Conservation (phyloP, 2,888 invertebrate genomes). For the Venusia cambrica region DNA sequence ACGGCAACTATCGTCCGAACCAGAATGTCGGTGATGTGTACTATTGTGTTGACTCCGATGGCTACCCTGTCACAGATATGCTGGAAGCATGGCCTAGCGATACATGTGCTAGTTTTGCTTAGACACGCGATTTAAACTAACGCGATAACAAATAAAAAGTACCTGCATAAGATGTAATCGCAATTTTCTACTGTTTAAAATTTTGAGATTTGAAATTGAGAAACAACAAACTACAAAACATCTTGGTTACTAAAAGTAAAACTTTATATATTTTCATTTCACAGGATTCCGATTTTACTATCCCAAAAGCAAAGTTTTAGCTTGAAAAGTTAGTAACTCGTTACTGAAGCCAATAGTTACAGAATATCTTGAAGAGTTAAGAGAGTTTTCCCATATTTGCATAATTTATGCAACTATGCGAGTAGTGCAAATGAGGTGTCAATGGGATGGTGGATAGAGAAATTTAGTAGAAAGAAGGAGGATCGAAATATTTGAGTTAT, state of each 20-base stretch:
- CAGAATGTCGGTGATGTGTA: constrained; percentile 74
- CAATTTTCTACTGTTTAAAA: neutral
- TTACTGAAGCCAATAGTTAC: constrained; percentile 4
- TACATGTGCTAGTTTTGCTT: constrained; percentile 38
- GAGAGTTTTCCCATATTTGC: constrained; percentile 12
- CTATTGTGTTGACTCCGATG: constrained; percentile 83
- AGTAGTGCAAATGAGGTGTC: constrained; percentile 19
- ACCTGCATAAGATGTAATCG: no score
- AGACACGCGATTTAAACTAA: no score
- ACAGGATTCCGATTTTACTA: no score
- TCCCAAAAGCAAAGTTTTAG: constrained; percentile 6
- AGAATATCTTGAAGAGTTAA: constrained; percentile 6
- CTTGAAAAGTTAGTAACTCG: constrained; percentile 1
- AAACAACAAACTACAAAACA: no score
- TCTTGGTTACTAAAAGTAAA: no score
- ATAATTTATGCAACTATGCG: constrained; percentile 23
- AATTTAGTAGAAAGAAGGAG: no score
- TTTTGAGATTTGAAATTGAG: no score
- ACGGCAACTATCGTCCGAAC: constrained; percentile 81
- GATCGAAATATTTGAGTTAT: no score
- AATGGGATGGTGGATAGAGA: constrained; percentile 12
- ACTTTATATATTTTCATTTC: no score
- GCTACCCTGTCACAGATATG: constrained; percentile 60
- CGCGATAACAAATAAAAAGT: no score
- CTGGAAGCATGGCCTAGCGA: constrained; percentile 41